Evolutionary conservation across 1,140 invertebrate genomes (phyloP).

Genomic region (Apolygus lucorum): DNA sequence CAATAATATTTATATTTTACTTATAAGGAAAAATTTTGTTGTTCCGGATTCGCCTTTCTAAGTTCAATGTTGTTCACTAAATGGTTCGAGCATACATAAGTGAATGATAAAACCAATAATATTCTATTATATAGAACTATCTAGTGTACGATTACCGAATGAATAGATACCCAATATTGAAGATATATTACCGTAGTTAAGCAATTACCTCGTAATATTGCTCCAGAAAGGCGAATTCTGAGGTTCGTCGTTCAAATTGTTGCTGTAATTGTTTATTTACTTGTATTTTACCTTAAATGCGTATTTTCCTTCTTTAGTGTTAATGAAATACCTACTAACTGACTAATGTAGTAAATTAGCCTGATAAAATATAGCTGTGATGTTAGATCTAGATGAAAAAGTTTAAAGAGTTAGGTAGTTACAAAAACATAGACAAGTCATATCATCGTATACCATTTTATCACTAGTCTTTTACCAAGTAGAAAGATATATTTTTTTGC

Average conservation of each 20-base stretch:
- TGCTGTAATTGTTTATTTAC: neutral
- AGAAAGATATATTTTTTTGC: neutral
- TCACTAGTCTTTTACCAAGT: neutral
- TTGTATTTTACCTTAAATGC: neutral
- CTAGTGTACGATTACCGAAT: too few relatives aligned
- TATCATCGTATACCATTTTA: neutral
- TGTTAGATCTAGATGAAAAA: neutral
- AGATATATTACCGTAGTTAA: too few relatives aligned
- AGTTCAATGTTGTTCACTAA: too few relatives aligned
- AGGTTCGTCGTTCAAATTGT: neutral
- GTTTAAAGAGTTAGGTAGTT: neutral
- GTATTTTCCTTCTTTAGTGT: neutral
- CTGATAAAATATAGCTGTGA: neutral
- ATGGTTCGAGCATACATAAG: too few relatives aligned
- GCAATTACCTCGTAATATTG: too few relatives aligned
- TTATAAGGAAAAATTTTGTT: too few relatives aligned
- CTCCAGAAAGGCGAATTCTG: neutral
- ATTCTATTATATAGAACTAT: too few relatives aligned
- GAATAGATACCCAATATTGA: too few relatives aligned
- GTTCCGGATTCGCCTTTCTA: too few relatives aligned
- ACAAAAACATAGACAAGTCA: neutral
- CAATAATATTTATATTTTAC: too few relatives aligned
- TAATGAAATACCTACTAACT: neutral
- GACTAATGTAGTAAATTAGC: neutral
- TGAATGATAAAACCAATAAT: too few relatives aligned